These are phyloP conservation scores for Calyptomena viridis DNA, from an alignment of 2,113 vertebrate species.

Conservation along the genomic window DNA sequence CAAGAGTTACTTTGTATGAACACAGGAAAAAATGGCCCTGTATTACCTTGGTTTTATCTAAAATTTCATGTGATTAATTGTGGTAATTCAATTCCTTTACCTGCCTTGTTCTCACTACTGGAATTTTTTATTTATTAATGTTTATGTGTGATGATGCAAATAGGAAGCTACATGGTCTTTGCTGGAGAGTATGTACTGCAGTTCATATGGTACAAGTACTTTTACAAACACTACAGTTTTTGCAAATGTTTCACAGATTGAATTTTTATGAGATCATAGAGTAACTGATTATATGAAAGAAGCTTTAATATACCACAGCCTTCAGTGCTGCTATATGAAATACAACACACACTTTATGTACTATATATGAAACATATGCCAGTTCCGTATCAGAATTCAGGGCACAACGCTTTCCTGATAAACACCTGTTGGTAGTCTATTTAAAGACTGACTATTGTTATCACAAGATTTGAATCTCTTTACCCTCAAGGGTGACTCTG, in stretches of 20 bases:
- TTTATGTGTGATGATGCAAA: neutral
- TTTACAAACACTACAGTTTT: neutral
- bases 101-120: neutral
- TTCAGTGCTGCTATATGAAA: neutral
- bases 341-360: neutral
- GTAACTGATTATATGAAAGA: slow-evolving; percentile 3
- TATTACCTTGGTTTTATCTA: neutral
- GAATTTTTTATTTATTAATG: neutral
- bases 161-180: neutral
- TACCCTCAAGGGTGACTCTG: neutral
- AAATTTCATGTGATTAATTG: neutral
- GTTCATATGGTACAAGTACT: neutral
- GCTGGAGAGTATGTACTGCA: neutral
- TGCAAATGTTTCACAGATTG: slow-evolving; percentile 14
- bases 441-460: neutral
- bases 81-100: neutral
- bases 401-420: neutral
- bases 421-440: neutral
- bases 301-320: neutral
- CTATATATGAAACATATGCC: neutral
- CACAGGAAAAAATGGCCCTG: neutral
- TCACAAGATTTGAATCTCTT: neutral
- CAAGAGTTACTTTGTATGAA: neutral
- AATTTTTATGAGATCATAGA: slow-evolving; percentile 23
- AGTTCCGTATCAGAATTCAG: neutral